These are phyloP conservation scores for Agrilus cyanescens DNA, from an alignment of 2,888 invertebrate species.

Conservation along the genomic window DNA sequence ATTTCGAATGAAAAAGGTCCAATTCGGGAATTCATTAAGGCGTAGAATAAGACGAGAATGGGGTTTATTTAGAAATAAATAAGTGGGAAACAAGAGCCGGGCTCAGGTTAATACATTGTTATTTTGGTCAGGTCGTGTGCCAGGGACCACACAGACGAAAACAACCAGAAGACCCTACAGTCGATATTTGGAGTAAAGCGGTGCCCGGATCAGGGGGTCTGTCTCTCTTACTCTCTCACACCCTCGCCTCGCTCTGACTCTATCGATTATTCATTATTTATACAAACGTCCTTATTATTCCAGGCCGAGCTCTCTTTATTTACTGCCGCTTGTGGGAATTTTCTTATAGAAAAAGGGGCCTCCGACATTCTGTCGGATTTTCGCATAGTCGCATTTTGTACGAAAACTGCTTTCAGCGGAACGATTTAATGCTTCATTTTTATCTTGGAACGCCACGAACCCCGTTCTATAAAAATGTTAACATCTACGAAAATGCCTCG, in stretches of 20 bases:
- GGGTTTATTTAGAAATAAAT: no score
- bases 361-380: no score
- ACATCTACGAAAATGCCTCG: no score
- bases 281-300: conserved; percentile 38
- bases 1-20: no score
- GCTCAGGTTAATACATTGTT: conserved; percentile 16
- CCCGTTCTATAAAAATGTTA: no score
- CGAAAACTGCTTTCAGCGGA: no score
- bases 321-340: conserved; percentile 21
- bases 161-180: conserved; percentile 26
- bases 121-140: conserved; percentile 22
- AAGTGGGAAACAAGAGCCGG: conserved; percentile 8
- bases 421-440: no score
- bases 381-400: no score
- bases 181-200: conserved; percentile 38
- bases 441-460: no score
- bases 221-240: no score
- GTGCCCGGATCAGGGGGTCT: conserved; percentile 32
- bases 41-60: no score
- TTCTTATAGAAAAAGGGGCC: conserved; percentile 4
- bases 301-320: conserved; percentile 30
- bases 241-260: conserved; percentile 15
- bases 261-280: conserved; percentile 39
- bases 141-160: conserved; percentile 22
- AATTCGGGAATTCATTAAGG: no score